A percentile compares a stretch with the other conserved stretches of the same genome.
Conservation (phyloP, 1,140 invertebrate species). For the Diabrotica undecimpunctata region DNA sequence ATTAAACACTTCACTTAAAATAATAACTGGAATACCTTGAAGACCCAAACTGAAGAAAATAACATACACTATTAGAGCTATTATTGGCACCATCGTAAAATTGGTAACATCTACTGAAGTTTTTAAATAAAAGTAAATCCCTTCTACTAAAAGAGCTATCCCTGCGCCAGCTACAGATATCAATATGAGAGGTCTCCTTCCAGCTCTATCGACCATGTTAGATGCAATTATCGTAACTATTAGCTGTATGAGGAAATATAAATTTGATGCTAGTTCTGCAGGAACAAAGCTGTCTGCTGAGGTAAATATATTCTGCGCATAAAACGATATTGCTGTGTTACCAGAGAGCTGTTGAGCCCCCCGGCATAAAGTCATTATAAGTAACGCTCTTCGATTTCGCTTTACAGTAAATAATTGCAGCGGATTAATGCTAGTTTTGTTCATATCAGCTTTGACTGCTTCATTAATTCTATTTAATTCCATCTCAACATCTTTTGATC, state of each 20-base stretch:
- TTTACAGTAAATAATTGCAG: conserved; percentile 55
- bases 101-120: conserved; percentile 33
- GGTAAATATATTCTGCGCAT: conserved; percentile 70
- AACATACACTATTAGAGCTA: conserved; percentile 64
- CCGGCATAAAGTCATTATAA: neutral
- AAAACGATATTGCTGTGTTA: conserved; percentile 70
- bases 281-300: conserved; percentile 51
- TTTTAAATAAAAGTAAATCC: conserved; percentile 53
- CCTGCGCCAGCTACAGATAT: conserved; percentile 57
- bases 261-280: conserved; percentile 49
- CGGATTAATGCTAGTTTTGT: too few relatives aligned
- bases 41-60: conserved; percentile 66
- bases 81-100: conserved; percentile 59
- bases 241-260: conserved; percentile 65
- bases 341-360: conserved; percentile 73
- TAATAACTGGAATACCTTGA: conserved; percentile 66
- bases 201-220: conserved; percentile 66
- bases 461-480: conserved; percentile 61
- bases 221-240: conserved; percentile 61
- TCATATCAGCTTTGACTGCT: conserved; percentile 48
- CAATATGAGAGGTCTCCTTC: conserved; percentile 64
- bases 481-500: conserved; percentile 52
- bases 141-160: conserved; percentile 53
- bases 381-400: conserved; percentile 57
- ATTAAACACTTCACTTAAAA: conserved; percentile 73